Conservation (phyloP, 2,113 vertebrate species). For the Boleophthalmus pectinirostris region DNA sequence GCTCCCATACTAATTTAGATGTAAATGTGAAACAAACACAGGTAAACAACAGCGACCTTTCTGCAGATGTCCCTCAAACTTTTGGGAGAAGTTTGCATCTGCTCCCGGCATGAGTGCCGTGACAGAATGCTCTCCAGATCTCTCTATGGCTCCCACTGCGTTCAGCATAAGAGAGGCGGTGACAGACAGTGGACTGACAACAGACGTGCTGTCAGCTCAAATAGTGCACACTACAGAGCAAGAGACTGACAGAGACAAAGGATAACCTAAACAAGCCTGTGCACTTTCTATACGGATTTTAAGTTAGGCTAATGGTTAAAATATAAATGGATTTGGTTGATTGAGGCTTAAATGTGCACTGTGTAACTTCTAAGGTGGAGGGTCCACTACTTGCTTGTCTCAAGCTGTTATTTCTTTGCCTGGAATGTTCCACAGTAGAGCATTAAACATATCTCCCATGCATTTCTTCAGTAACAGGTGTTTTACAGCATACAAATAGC, state of each 20-base stretch:
- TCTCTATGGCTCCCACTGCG: conserved; percentile 26
- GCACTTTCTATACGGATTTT: background rate
- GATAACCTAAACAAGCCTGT: background rate
- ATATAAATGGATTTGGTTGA: background rate
- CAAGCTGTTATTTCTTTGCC: too few relatives aligned
- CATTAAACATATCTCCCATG: too few relatives aligned
- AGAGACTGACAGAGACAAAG: background rate
- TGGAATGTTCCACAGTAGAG: too few relatives aligned
- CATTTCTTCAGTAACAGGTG: too few relatives aligned
- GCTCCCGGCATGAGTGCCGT: conserved; percentile 25
- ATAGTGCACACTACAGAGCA: background rate
- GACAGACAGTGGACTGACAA: conserved; percentile 23
- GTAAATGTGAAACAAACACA: conserved; percentile 21
- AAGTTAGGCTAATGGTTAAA: background rate
- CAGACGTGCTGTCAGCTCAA: conserved; percentile 3
- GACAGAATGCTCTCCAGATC: conserved; percentile 24
- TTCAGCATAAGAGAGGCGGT: conserved; percentile 16
- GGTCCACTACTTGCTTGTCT: too few relatives aligned
- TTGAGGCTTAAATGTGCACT: background rate
- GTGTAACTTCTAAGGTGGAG: too few relatives aligned
- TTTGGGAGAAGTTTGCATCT: conserved; percentile 29
- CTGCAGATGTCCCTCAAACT: background rate
- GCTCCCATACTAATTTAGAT: background rate
- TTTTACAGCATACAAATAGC: too few relatives aligned
- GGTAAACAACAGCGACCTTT: conserved; percentile 23